Percentiles rank a stretch among this genome's conserved stretches.
Evolutionary conservation across 2,888 invertebrate species (phyloP).

Genomic region (Callyntrura guangdongensis): DNA sequence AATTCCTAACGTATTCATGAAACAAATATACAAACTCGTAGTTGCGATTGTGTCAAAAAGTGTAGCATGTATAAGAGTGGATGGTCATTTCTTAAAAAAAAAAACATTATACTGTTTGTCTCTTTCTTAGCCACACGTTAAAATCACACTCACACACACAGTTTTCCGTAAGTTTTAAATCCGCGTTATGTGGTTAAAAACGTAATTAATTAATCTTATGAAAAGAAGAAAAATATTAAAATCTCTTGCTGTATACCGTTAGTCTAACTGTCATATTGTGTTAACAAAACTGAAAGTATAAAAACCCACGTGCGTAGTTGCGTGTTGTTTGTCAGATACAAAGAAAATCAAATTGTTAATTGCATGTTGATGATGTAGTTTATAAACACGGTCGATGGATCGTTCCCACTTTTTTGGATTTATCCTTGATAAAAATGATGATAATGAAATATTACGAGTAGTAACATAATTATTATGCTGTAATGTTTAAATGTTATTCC

Average conservation of each 20-base stretch:
- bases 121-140: slow-evolving; percentile 4
- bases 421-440: slow-evolving; percentile 8
- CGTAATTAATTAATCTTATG: neutral
- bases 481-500: slow-evolving; percentile 44
- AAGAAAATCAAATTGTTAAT: too few species aligned
- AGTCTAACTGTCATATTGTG: neutral
- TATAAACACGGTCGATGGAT: neutral
- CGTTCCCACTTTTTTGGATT: neutral
- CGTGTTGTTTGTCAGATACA: neutral
- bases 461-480: neutral
- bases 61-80: neutral
- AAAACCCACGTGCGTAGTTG: neutral
- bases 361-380: neutral
- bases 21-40: slow-evolving; percentile 4
- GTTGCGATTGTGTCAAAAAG: slow-evolving; percentile 7
- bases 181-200: neutral
- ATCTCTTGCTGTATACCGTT: slow-evolving; percentile 10
- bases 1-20: neutral
- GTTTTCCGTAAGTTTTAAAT: slow-evolving; percentile 17
- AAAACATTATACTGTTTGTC: neutral
- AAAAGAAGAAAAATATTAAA: neutral
- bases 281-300: neutral
- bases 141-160: neutral
- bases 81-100: slow-evolving; percentile 30
- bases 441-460: neutral